phyloP scores from a whole-genome alignment of 2,888 invertebrate genomes.

The Coenonympha glycerion region DNA sequence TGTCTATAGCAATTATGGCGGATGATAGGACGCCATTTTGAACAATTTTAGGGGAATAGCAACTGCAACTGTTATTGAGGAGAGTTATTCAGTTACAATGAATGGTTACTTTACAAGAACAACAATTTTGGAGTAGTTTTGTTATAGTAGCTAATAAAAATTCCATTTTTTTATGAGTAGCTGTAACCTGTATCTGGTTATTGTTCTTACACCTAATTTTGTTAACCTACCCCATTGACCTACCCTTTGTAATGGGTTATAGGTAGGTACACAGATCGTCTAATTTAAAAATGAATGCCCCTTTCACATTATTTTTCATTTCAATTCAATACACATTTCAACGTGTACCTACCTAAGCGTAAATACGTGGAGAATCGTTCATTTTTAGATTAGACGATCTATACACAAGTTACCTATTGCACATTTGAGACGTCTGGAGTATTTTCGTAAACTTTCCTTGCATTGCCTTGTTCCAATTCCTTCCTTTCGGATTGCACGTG shows the following conservation, averaged over 20 bases:
- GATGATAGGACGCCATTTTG: too few relatives aligned
- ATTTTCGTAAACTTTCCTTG: too few relatives aligned
- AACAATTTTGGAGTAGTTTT: conserved; percentile 15
- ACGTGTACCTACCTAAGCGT: too few relatives aligned
- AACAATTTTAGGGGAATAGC: conserved; percentile 40
- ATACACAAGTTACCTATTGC: too few relatives aligned
- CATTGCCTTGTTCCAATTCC: too few relatives aligned
- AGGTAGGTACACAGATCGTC: neutral
- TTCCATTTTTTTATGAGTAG: neutral
- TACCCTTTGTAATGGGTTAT: neutral
- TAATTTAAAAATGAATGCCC: too few relatives aligned
- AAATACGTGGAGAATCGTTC: too few relatives aligned
- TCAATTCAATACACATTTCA: too few relatives aligned
- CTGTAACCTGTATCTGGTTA: neutral
- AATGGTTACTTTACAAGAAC: conserved; percentile 46
- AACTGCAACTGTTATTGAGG: conserved; percentile 56
- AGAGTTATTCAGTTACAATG: conserved; percentile 60
- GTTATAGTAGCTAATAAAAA: conserved; percentile 5
- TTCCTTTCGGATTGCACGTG: too few relatives aligned
- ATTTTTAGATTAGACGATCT: too few relatives aligned
- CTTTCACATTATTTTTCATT: too few relatives aligned
- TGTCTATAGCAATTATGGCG: conserved; percentile 34
- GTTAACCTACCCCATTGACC: neutral
- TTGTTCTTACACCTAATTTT: neutral
- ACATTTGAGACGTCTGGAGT: too few relatives aligned